Base-by-base conservation (phyloP, 53 echinoderm and acorn worm genomes). In the Glandiceps talaboti region DNA sequence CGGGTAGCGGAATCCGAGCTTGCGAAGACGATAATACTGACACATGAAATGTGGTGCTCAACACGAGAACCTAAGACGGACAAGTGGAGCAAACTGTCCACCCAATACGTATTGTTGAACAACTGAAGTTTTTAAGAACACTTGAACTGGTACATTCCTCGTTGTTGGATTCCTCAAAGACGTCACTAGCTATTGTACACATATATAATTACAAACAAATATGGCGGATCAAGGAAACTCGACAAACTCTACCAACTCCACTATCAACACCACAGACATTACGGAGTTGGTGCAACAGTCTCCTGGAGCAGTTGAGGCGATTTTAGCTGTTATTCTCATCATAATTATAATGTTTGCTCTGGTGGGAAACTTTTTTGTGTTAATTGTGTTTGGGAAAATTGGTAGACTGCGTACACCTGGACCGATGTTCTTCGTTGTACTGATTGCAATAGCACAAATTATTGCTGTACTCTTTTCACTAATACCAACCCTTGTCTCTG, bases 351-450 rank as follows among this genome's bases (percentile, higher is more conserved):
- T 45, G 6, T 45, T 45, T 20, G 64, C 20, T 6, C 64, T 45
- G 6, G 6, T 45, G 64, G 64, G 20, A 45, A 45, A 45, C 64
- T 12, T 45, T 45, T 45, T 45, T 20, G 64, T 45, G 64, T 45
- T 45, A 20, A 20, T 45, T 6, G 64, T 45, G 64, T 45, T 45
- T 20, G 6, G 64, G 6, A 45, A 45, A 20, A 20, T 45, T 6
- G 6, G 6, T 45, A 6, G 64, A 20, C 64, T 45, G 64, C 6
- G 64, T 12, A 45, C 6, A 45, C 86, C 84, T 14, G 90, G 84
- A 29, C 86, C 90, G 0, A 76, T 76, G 64, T 89, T 80, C 75
- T 77, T 90, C 31, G 73, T 90, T 1, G 76, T 86, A 1, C 86
- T 83, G 28, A 78, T 90, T 32, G 77, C 84, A 1, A 79, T 86